Conservation (phyloP, 2,113 vertebrate genomes). For the Loxodonta africana region DNA sequence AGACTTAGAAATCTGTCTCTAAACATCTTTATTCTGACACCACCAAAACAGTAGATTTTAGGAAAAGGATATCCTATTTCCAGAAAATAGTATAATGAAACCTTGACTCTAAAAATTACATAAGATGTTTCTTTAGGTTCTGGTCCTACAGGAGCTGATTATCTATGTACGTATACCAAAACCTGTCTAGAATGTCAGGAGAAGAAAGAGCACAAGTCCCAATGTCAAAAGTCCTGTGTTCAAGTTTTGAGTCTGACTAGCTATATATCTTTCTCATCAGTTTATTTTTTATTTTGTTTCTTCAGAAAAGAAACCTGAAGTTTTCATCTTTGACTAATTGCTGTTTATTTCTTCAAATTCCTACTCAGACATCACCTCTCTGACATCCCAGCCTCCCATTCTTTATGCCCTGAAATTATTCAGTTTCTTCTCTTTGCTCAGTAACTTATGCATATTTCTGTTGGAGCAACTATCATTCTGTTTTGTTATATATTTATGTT, state of each 20-base stretch:
- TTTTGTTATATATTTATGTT: neutral
- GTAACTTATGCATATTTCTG: neutral
- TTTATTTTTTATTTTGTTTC: neutral
- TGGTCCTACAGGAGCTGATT: neutral
- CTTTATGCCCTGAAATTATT: neutral
- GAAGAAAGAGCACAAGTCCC: neutral
- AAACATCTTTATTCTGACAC: neutral
- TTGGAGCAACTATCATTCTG: neutral
- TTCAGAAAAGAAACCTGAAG: neutral
- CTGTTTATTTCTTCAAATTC: neutral
- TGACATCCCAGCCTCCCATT: neutral
- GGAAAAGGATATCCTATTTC: neutral
- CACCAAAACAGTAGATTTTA: neutral
- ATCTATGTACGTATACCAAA: neutral
- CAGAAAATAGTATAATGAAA: conserved; percentile 8
- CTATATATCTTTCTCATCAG: neutral
- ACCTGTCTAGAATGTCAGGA: neutral
- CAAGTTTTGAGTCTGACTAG: neutral
- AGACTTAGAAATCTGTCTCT: neutral
- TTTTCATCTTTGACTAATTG: neutral
- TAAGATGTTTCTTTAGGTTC: neutral
- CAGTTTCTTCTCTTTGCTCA: neutral
- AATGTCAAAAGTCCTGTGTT: neutral
- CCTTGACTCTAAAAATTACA: conserved; percentile 9
- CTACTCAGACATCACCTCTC: neutral